Percentiles rank a stretch among this genome's conserved stretches.
phyloP scores from a whole-genome alignment of 92 coral and sea anemone genomes.

The Parazoanthus darwini region DNA sequence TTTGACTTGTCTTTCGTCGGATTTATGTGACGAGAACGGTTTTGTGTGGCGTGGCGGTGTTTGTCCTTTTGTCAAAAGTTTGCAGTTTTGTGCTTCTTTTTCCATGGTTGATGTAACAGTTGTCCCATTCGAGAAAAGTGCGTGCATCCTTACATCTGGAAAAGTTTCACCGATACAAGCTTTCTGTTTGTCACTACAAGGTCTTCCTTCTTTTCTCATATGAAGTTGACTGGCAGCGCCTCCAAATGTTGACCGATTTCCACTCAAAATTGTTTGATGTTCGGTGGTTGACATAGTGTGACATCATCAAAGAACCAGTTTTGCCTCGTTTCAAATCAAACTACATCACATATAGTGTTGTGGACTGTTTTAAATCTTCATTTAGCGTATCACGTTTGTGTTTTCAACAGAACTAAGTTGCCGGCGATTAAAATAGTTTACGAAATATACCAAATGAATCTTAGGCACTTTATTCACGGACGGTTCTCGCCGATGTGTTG shows the following conservation, averaged over 20 bases:
- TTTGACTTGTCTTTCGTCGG: neutral
- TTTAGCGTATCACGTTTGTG: neutral
- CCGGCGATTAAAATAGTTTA: neutral
- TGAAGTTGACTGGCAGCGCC: neutral
- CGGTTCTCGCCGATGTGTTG: neutral
- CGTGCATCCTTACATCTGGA: neutral
- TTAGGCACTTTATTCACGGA: neutral
- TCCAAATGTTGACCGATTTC: constrained; percentile 1
- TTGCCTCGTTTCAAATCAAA: neutral
- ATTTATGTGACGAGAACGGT: neutral
- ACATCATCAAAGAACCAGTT: neutral
- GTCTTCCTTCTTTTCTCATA: neutral
- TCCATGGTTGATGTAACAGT: neutral
- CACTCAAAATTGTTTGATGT: neutral
- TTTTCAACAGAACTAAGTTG: neutral
- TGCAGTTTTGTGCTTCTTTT: neutral
- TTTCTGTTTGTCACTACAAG: too few species aligned
- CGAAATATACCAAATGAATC: neutral
- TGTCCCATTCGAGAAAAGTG: neutral
- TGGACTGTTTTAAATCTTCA: neutral
- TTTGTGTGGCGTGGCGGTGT: neutral
- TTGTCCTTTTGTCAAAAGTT: neutral
- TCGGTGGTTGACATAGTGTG: neutral
- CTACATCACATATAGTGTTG: neutral
- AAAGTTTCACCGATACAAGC: neutral